These are phyloP conservation scores for Platysteira castanea DNA, from an alignment of 2,113 vertebrate genomes.

Conservation along the genomic window DNA sequence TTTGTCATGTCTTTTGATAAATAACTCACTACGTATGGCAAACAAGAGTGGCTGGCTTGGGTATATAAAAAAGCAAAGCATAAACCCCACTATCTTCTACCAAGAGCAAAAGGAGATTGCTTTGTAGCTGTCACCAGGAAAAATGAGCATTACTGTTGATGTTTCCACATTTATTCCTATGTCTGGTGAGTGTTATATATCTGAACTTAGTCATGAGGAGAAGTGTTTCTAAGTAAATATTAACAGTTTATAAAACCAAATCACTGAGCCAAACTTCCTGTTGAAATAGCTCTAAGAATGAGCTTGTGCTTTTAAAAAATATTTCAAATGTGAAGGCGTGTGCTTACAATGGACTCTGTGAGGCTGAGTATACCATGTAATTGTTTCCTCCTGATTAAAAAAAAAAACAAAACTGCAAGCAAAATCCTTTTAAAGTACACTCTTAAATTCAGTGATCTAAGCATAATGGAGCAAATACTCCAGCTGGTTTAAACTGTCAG, in stretches of 20 bases:
- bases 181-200: background rate
- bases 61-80: background rate
- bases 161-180: background rate
- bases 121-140: background rate
- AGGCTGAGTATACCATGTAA: background rate
- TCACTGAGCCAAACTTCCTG: background rate
- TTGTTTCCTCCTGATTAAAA: background rate
- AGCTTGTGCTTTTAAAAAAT: background rate
- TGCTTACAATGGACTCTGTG: background rate
- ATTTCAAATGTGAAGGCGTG: background rate
- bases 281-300: background rate
- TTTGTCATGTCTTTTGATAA: slow-evolving; percentile 1
- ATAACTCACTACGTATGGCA: background rate
- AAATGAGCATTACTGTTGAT: background rate
- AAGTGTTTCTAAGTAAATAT: background rate
- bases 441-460: background rate
- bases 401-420: background rate
- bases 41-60: background rate
- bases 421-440: background rate
- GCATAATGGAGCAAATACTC: background rate
- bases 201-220: background rate
- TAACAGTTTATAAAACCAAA: slow-evolving; percentile 4
- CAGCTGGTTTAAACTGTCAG: slow-evolving; percentile 10
- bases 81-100: background rate
- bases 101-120: background rate